Percentiles rank a stretch among this genome's conserved stretches.
Evolutionary conservation across 2,797 vertebrate genomes (phyloP).

Genomic region (Hypotaenidia okinawae): DNA sequence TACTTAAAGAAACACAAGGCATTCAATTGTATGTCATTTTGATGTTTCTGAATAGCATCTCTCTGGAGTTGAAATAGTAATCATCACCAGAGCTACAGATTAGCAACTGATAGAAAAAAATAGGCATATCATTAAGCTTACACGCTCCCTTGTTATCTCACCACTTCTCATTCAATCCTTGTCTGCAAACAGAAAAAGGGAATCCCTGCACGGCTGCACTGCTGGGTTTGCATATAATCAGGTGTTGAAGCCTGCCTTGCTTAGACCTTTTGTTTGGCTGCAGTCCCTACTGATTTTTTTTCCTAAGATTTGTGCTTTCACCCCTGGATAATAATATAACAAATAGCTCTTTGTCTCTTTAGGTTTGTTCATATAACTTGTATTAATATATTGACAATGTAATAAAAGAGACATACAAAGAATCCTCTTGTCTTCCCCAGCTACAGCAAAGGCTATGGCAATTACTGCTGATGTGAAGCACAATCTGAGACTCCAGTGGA

Average conservation of each 20-base stretch:
- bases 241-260: background rate
- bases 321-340: slow-evolving; percentile 18
- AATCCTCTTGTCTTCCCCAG: slow-evolving; percentile 25
- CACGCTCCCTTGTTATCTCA: slow-evolving; percentile 26
- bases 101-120: slow-evolving; percentile 44
- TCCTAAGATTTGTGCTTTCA: slow-evolving; percentile 2
- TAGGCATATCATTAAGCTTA: slow-evolving; percentile 43
- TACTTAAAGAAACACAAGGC: background rate
- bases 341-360: slow-evolving; percentile 54
- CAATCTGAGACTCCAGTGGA: background rate
- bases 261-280: slow-evolving; percentile 36
- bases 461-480: slow-evolving; percentile 11
- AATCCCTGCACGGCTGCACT: background rate
- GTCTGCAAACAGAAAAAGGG: slow-evolving; percentile 46
- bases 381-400: slow-evolving; percentile 49
- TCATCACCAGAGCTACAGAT: slow-evolving; percentile 50
- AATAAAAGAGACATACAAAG: slow-evolving; percentile 58
- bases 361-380: slow-evolving; percentile 47
- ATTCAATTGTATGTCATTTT: background rate
- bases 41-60: slow-evolving; percentile 37
- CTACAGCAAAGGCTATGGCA: background rate
- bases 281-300: background rate
- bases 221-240: slow-evolving; percentile 33
- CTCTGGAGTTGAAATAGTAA: slow-evolving; percentile 49
- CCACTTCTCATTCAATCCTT: slow-evolving; percentile 21